These are phyloP conservation scores for Lochmaea capreae DNA, from an alignment of 2,888 invertebrate genomes.

Conservation along the genomic window DNA sequence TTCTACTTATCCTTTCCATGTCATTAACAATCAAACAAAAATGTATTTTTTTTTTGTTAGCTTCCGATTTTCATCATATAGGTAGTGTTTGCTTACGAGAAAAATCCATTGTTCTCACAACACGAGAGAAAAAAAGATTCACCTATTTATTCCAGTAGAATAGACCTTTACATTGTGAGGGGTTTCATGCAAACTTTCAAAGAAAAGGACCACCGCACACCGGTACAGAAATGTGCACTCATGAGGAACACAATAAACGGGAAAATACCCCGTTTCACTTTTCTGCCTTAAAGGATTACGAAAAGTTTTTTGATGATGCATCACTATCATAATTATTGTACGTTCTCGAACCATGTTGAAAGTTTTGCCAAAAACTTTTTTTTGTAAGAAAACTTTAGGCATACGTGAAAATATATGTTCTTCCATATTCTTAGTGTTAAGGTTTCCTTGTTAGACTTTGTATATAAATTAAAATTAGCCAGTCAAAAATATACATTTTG, in stretches of 20 bases:
- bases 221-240: conserved; percentile 52
- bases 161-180: conserved; percentile 50
- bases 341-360: neutral
- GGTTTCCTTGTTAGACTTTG: no score
- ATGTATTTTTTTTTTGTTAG: neutral
- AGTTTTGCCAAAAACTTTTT: neutral
- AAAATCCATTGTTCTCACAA: conserved; percentile 28
- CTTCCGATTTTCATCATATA: conserved; percentile 22
- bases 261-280: conserved; percentile 40
- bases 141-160: conserved; percentile 54
- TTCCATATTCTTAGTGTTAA: no score
- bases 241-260: conserved; percentile 52
- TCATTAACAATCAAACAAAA: neutral
- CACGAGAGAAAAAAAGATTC: conserved; percentile 47
- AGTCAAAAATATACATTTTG: no score
- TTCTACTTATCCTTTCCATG: neutral
- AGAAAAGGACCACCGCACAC: conserved; percentile 46
- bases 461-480: no score
- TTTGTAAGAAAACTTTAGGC: conserved; percentile 5
- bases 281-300: conserved; percentile 34
- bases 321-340: conserved; percentile 32
- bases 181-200: conserved; percentile 54
- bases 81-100: conserved; percentile 18
- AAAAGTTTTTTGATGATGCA: conserved; percentile 36
- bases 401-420: neutral